Percentiles rank a stretch among this genome's conserved stretches.
phyloP scores from a whole-genome alignment of 2,888 invertebrate genomes.

The Orgyia antiqua region DNA sequence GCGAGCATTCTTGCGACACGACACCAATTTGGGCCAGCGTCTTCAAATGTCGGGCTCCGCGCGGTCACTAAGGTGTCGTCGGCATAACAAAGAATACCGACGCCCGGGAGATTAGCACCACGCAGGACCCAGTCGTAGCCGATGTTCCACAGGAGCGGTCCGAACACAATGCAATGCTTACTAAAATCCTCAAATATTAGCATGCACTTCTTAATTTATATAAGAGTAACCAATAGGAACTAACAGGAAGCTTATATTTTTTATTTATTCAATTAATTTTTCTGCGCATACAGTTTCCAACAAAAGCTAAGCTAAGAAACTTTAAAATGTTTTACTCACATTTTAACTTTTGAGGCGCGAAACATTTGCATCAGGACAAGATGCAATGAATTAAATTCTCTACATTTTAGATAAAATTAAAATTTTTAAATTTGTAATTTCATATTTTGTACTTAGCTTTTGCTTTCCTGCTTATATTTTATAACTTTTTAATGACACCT shows the following conservation, averaged over 20 bases:
- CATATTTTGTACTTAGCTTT: slow-evolving; percentile 1
- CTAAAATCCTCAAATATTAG: too few species aligned
- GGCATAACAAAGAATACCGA: too few species aligned
- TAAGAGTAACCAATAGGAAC: not conserved
- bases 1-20: too few species aligned
- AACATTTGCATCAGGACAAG: slow-evolving; percentile 7
- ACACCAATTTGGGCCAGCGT: too few species aligned
- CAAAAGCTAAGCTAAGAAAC: slow-evolving; percentile 3
- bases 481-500: too few species aligned
- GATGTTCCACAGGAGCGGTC: too few species aligned
- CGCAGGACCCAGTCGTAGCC: too few species aligned
- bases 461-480: not conserved
- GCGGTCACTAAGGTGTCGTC: too few species aligned
- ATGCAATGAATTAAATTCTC: slow-evolving; percentile 7
- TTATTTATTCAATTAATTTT: not conserved
- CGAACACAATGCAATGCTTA: not conserved
- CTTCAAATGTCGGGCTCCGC: too few species aligned
- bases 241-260: not conserved
- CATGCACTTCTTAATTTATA: not conserved
- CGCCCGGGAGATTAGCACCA: too few species aligned
- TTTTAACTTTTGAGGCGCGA: slow-evolving; percentile 6
- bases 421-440: slow-evolving; percentile 1
- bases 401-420: slow-evolving; percentile 5
- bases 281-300: slow-evolving; percentile 1
- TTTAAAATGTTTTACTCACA: slow-evolving; percentile 3